Evolutionary conservation across 2,797 vertebrate species (phyloP), one percentile per base, ranked within the genome.

Genomic region (Sebastes matsubarae): DNA sequence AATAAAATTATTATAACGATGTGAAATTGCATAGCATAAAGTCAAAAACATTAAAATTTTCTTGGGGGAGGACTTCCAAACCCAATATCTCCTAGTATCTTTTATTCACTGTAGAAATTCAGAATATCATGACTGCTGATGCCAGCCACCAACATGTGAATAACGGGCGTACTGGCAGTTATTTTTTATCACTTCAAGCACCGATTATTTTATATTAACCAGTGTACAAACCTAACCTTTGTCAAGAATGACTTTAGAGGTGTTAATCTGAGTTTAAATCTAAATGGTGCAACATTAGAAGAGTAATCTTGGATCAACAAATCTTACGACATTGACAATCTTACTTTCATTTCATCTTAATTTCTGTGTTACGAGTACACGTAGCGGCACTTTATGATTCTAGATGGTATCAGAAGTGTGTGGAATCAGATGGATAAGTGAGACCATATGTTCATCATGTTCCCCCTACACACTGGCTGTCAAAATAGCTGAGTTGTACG

Each of bases 361-460:
- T 70, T 52, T 76, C 27, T 71, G 38, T 50, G 5, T 52, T 42
- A 54, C 50, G 22, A 65, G 73, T 65, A n/a, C 22, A 42, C 59
- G n/a, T 20, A 6, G 54, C 13, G 16, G 36, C 60, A 38, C 3
- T 13, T 30, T 52, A 24, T 67, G 63, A 63, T 58, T 65, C 10
- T 60, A 67, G 72, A 76, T 52, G 42, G 22, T 78, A 66, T 82
- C 72, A 72, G 58, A 30, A 42, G 50, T 60, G 63, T 55, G 20
- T 61, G 70, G 32, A 75, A 69, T 83, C 80, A 68, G 80, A 75
- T 54, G 46, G 72, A 64, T 81, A 77, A 84, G 66, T 77, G 61
- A 68, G 77, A 50, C 67, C 82, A 86, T 52, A 77, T 83, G 81
- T 68, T 84, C 83, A 13, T 38, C 12, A 25, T 70, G 72, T 46